A percentile compares a stretch with the other conserved stretches of the same genome.
Evolutionary conservation across 2,113 vertebrate genomes (phyloP).

Genomic region (Arizona elegans): DNA sequence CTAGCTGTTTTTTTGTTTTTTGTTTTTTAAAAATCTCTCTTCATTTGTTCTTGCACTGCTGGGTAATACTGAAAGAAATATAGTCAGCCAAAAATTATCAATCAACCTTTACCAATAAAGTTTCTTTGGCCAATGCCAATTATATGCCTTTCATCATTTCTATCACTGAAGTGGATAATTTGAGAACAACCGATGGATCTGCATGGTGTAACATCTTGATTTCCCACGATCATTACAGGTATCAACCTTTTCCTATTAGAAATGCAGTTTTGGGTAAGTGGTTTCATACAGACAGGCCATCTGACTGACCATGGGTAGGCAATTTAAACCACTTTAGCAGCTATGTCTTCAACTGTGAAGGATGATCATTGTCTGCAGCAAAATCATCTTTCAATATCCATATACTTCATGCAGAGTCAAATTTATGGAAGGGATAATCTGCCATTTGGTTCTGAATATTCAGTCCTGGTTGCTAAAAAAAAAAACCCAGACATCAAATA

Average conservation of each 20-base stretch:
- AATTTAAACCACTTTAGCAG: neutral
- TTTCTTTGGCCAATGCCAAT: neutral
- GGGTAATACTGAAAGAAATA: neutral
- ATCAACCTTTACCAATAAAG: neutral
- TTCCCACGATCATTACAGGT: neutral
- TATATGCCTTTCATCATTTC: neutral
- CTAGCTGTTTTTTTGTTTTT: neutral
- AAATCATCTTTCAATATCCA: neutral
- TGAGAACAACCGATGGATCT: neutral
- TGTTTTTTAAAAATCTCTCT: too few species aligned
- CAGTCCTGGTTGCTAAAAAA: neutral
- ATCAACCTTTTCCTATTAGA: neutral
- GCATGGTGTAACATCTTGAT: neutral
- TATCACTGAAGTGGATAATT: neutral
- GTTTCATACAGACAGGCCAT: neutral
- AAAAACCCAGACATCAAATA: neutral
- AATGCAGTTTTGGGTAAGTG: neutral
- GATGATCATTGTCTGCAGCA: neutral
- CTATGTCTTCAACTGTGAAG: accelerated
- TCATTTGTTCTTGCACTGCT: neutral
- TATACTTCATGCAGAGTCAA: neutral
- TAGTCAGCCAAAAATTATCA: neutral
- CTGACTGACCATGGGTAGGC: neutral
- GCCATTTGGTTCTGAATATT: neutral
- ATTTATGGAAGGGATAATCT: neutral